Conservation (phyloP, 1,140 invertebrate genomes). For the Tenebrio molitor region DNA sequence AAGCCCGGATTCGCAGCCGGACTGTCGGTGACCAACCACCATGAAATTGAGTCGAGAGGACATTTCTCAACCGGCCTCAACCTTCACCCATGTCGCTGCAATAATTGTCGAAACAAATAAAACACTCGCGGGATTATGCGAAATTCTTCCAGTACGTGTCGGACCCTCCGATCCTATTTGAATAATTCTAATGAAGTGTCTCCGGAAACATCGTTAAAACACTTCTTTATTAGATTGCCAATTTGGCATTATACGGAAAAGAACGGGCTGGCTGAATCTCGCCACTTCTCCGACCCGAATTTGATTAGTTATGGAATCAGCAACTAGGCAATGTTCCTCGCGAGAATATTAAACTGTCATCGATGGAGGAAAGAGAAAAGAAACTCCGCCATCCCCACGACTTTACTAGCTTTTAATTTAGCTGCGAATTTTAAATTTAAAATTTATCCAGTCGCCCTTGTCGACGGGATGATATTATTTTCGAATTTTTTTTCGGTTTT, state of each 20-base stretch:
- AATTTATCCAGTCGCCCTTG: constrained; percentile 45
- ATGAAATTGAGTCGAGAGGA: constrained; percentile 64
- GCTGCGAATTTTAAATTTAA: constrained; percentile 48
- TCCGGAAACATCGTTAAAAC: constrained; percentile 57
- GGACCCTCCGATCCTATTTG: constrained; percentile 33
- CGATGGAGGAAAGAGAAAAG: constrained; percentile 47
- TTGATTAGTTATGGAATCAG: constrained; percentile 58
- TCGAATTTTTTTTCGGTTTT: constrained; percentile 44
- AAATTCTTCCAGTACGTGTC: constrained; percentile 39
- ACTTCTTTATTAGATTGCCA: constrained; percentile 59
- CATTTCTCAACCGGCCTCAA: constrained; percentile 60
- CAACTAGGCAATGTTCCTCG: constrained; percentile 47
- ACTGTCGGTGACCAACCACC: constrained; percentile 63
- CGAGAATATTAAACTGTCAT: constrained; percentile 61
- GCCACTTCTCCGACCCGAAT: constrained; percentile 53
- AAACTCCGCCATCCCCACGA: constrained; percentile 20
- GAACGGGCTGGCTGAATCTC: constrained; percentile 34
- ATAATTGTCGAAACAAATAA: constrained; percentile 30
- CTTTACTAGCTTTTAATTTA: constrained; percentile 52
- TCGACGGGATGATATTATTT: constrained; percentile 45
- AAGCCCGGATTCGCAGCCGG: constrained; percentile 41
- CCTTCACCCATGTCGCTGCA: constrained; percentile 35
- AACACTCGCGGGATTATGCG: neutral
- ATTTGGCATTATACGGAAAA: constrained; percentile 57
- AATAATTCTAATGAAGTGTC: constrained; percentile 58